Base-by-base conservation (phyloP, 2,113 vertebrate species). In the Gadus macrocephalus region DNA sequence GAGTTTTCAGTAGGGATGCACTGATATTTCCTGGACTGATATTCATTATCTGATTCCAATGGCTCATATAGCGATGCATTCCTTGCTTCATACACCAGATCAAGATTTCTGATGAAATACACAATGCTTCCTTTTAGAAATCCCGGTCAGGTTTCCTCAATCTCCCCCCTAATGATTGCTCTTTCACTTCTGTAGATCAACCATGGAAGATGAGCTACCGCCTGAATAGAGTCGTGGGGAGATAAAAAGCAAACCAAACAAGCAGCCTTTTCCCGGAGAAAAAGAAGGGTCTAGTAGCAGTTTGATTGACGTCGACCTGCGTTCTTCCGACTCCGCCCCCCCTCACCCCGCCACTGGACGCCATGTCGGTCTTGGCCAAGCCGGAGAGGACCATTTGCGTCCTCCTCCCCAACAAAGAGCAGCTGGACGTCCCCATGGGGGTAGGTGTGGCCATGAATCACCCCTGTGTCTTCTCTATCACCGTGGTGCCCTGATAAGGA, bases 321-420 rank as follows among this genome's bases (percentile, higher is more conserved):
- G 55, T 56, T 73, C 78, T 22, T 75, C 73, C n/a, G 22, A 64
- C 55, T 27, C 61, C 22, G 11, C 4, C 61, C 9, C n/a, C 20
- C 25, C 22, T 7, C 20, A 62, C 22, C 22, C 74, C 2, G 28
- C 70, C 68, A 64, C 70, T 27, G 72, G 66, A 75, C 81, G 74
- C 42, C 71, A 92, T 93, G 89, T 89, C 90, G 49, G 31, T 69
- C 69, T 87, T 85, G 66, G 85, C 83, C 81, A 92, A 81, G 0
- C 93, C 92, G 69, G 88, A 84, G 82, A 91, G 93, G 72, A 94
- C 67, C 0, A 79, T 97, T 74, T 94, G 93, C 0, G 91, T 96
- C 71, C 89, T 95, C 69, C 91, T 97, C 68, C 95, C 95, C 70
- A 93, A 89, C 77, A 91, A 90, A 66, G 91, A 94, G 67, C 93